A percentile compares a stretch with the other conserved stretches of the same genome.
phyloP scores from a whole-genome alignment of 2,888 invertebrate genomes.

The Cheilosia vulpina region DNA sequence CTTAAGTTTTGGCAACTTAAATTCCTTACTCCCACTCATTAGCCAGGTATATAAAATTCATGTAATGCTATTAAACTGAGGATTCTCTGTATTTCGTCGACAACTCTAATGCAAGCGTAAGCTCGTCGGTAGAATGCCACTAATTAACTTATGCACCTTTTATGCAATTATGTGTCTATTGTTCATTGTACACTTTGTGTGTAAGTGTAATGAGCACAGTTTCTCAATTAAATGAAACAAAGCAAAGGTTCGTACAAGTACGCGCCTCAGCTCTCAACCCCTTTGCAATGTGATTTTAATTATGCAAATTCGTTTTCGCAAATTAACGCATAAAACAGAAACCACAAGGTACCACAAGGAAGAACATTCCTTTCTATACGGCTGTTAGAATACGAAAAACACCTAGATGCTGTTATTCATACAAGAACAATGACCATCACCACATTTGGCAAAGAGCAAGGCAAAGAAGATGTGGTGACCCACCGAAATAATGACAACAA shows the following conservation, averaged over 20 bases:
- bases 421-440: constrained; percentile 19
- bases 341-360: neutral
- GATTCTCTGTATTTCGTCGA: neutral
- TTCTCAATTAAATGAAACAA: constrained; percentile 16
- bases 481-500: constrained; percentile 5
- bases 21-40: neutral
- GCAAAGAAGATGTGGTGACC: neutral
- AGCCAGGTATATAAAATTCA: neutral
- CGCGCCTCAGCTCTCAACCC: neutral
- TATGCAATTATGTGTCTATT: constrained; percentile 14
- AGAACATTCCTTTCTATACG: neutral
- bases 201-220: neutral
- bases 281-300: constrained; percentile 14
- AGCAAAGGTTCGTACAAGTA: neutral
- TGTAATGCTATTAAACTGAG: constrained; percentile 18
- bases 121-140: neutral
- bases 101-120: neutral
- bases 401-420: constrained; percentile 4
- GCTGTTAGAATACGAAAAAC: neutral
- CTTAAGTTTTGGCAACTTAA: neutral
- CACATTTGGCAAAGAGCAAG: neutral
- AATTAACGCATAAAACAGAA: constrained; percentile 13
- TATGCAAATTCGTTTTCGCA: constrained; percentile 28
- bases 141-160: constrained; percentile 18
- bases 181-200: neutral